Conservation (phyloP, 2,113 vertebrate genomes). For the Baryphthengus martii region DNA sequence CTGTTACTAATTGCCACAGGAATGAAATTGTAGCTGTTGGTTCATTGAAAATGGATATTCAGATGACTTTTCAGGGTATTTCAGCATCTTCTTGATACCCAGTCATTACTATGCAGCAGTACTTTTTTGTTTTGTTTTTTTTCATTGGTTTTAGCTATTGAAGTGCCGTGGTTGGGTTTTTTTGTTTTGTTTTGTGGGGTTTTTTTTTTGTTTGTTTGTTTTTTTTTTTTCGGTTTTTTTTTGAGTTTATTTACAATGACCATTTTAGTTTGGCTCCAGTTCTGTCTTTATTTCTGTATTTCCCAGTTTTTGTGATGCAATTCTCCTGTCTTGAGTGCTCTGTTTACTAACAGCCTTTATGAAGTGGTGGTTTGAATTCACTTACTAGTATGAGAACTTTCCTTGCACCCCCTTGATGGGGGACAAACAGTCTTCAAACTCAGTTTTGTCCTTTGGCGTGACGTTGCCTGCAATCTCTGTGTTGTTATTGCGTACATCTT, state of each 20-base stretch:
- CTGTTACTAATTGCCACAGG: not conserved
- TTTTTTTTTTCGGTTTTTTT: too few species aligned
- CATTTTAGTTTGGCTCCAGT: not conserved
- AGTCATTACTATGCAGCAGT: not conserved
- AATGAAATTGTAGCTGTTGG: not conserved
- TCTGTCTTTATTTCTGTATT: not conserved
- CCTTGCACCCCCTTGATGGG: not conserved
- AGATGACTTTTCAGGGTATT: not conserved
- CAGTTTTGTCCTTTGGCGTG: not conserved
- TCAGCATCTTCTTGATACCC: not conserved
- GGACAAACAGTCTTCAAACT: not conserved
- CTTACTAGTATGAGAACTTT: not conserved
- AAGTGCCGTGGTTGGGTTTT: not conserved
- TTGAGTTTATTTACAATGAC: not conserved
- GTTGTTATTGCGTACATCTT: not conserved
- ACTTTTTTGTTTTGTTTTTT: not conserved
- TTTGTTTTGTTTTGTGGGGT: too few species aligned
- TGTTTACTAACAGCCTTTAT: not conserved
- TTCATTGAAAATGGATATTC: not conserved
- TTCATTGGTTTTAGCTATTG: not conserved
- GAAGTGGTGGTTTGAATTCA: not conserved
- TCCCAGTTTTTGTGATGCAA: not conserved
- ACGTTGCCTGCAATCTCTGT: accelerated
- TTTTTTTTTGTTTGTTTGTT: too few species aligned
- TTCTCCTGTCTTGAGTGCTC: not conserved